Evolutionary conservation across 2,113 vertebrate genomes (phyloP), one percentile per base, ranked within the genome.

Genomic region (Myocastor coypus): DNA sequence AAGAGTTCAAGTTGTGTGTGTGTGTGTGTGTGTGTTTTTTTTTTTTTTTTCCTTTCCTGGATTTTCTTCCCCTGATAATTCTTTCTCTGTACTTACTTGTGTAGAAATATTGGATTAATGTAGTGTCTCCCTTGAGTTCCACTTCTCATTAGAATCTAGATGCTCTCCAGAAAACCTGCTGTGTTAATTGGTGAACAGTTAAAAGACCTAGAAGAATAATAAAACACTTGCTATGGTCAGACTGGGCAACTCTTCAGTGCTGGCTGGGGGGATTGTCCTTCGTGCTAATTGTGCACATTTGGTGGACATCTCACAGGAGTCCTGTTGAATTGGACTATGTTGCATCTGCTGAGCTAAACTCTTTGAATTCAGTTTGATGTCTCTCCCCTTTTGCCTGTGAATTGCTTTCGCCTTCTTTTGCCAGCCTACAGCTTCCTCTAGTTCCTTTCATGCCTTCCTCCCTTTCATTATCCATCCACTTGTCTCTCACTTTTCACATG

Each of bases 371-470:
- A 30, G 28, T 69, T 50, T 46, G 28, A 17, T 71, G 34, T 82
- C 34, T 89, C 8, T 85, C 50, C 83, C 57, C 11, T 84, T 93
- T 59, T 92, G 69, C 61, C 86, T 95, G 89, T 71, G 57, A 92
- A n/a, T 89, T 95, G 59, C 55, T 59, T 96, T 87, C 50, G 94
- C 89, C 94, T 96, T 96, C 87, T 95, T 87, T 87, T 91, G n/a
- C 81, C 89, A 95, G 87, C 64, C 66, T 87, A 73, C 66, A 92
- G n/a, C 59, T 57, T 89, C 93, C 46, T 85, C 66, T 80, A 82
- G 75, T 89, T 97, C 66, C 64, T 97, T 55, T 92, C 91, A 57
- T 92, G 75, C 59, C 73, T 78, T 20, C 93, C 46, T 50, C 42
- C 37, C 73, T 90, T 93, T 96, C 71, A 55, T 87, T 83, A 85